phyloP scores from a whole-genome alignment of 2,113 vertebrate genomes.

The Labeo rohita region DNA sequence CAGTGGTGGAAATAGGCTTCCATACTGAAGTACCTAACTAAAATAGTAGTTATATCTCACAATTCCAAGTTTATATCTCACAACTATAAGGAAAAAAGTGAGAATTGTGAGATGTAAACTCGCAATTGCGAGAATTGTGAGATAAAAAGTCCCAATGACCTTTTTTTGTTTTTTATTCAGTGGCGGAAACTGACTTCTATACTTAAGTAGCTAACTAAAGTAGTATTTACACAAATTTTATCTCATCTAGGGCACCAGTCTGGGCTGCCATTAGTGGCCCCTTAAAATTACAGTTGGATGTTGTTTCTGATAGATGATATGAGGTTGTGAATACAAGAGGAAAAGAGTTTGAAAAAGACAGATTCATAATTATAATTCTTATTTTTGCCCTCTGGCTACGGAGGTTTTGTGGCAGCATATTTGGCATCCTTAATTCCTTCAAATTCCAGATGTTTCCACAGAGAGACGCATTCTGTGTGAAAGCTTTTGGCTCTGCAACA shows the following conservation, averaged over 20 bases:
- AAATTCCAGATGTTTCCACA: slow-evolving; percentile 44
- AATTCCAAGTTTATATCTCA: no score
- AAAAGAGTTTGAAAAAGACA: slow-evolving; percentile 39
- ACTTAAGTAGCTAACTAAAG: neutral
- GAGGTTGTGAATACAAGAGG: slow-evolving; percentile 4
- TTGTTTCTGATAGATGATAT: slow-evolving; percentile 6
- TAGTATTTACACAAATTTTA: neutral
- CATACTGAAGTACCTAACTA: no score
- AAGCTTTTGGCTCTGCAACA: slow-evolving; percentile 32
- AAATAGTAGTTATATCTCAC: no score
- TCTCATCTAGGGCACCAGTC: neutral
- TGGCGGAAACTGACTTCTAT: no score
- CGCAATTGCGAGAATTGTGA: no score
- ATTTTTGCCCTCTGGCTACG: slow-evolving; percentile 44
- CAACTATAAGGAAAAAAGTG: no score
- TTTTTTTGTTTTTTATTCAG: no score
- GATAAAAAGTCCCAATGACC: no score
- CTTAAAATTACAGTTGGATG: neutral
- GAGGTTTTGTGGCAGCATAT: slow-evolving; percentile 44
- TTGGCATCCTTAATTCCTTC: slow-evolving; percentile 12
- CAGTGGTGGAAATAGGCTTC: no score
- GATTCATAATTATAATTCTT: slow-evolving; percentile 49
- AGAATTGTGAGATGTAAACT: no score
- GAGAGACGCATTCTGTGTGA: slow-evolving; percentile 34
- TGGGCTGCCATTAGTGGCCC: neutral